Base-by-base conservation (phyloP, 2,797 vertebrate species). In the Brachyalestes nurse region DNA sequence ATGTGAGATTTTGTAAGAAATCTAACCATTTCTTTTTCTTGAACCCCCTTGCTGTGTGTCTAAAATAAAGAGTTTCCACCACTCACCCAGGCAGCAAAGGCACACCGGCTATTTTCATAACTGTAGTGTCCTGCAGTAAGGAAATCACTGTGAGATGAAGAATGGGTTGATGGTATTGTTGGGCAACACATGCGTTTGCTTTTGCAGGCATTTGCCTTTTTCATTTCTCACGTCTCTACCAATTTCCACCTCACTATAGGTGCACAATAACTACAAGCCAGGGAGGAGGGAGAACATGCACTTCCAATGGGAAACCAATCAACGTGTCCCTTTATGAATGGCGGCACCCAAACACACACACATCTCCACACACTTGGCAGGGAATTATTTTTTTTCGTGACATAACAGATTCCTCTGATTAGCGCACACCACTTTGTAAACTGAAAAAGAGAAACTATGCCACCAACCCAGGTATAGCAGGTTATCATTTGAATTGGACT, bases 371-470 rank as follows among this genome's bases (percentile, higher is more conserved):
- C 70, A 51, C 38, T 51, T 57, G 61, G 61, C 4, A 58, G 45
- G 7, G 19, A 58, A 34, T 23, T 38, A 62, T 28, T 28, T 28
- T 38, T 71, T 28, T 28, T 28, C 3, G 3, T 28, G 40, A 51
- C 57, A 21, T 61, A n/a, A 62, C 77, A 62, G 28, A 28, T 28
- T 28, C 21, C 19, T 21, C 2, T 60, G 19, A 60, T 21, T 62
- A 23, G n/a, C 6, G 21, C 1, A 5, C 19, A 21, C 57, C 57
- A 10, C 21, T 12, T 21, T 40, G 38, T 40, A 47, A 71, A 21
- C 12, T 51, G n/a, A 47, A 28, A 78, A 16, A 79, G 62, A 66
- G 45, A 38, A 79, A 53, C 58, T 72, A 71, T 57, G 67, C 38
- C 60, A 61, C 73, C 34, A 13, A 19, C 12, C 38, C 19, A 23